Percentiles rank a stretch among this genome's conserved stretches.
phyloP scores from a whole-genome alignment of 2,888 invertebrate genomes.

The Drosophila birchii region DNA sequence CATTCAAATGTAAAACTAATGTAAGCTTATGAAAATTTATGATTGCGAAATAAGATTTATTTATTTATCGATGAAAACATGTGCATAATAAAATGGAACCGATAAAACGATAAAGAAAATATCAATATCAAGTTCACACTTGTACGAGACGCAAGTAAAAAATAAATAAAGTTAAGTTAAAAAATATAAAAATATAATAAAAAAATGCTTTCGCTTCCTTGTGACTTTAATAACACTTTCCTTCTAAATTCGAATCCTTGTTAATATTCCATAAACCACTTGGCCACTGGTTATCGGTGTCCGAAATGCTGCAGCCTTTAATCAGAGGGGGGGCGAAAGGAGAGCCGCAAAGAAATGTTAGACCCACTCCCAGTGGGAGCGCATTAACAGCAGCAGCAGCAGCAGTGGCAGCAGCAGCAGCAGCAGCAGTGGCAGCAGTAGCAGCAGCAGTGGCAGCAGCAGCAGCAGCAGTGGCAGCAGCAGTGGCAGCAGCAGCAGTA shows the following conservation, averaged over 20 bases:
- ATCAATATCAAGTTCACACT: not conserved
- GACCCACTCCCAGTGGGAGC: conserved; percentile 20
- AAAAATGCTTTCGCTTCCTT: not conserved
- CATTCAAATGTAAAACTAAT: not conserved
- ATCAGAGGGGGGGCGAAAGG: not conserved
- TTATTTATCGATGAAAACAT: not conserved
- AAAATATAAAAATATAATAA: not conserved
- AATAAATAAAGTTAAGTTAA: not conserved
- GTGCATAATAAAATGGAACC: not conserved
- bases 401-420: not conserved
- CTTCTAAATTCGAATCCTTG: not conserved
- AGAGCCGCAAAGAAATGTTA: conserved; percentile 39
- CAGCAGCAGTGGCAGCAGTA: not conserved
- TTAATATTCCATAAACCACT: not conserved
- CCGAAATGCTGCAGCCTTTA: not conserved
- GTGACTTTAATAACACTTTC: not conserved
- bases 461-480: not conserved
- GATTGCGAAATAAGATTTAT: not conserved
- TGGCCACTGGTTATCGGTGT: not conserved
- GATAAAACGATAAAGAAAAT: not conserved
- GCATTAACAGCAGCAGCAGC: conserved; percentile 26
- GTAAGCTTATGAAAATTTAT: not conserved
- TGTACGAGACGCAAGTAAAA: not conserved
- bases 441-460: conserved; percentile 1
- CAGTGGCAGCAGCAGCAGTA: no score